A percentile compares a stretch with the other conserved stretches of the same genome.
Evolutionary conservation across 2,888 invertebrate genomes (phyloP).

Genomic region (Eupithecia centaureata): DNA sequence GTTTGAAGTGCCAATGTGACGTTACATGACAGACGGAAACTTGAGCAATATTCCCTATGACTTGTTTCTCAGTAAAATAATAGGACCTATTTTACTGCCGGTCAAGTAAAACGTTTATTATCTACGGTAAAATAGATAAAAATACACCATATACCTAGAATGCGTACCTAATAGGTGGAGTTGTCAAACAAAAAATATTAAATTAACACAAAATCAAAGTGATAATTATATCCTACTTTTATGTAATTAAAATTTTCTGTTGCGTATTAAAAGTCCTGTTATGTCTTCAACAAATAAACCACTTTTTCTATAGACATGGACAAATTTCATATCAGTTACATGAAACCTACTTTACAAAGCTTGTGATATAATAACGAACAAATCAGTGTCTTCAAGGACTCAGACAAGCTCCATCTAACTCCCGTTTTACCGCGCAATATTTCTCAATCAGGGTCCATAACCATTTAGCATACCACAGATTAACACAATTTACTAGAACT

Average conservation of each 20-base stretch:
- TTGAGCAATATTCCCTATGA: slow-evolving; percentile 5
- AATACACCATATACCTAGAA: too few species aligned
- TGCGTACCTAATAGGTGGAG: too few species aligned
- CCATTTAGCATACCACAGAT: slow-evolving; percentile 43
- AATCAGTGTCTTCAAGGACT: not conserved
- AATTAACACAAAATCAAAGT: too few species aligned
- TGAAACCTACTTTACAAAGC: not conserved
- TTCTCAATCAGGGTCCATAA: slow-evolving; percentile 64
- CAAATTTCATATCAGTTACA: not conserved
- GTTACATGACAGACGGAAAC: slow-evolving; percentile 21
- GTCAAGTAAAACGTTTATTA: too few species aligned
- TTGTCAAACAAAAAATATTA: too few species aligned
- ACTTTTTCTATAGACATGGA: too few species aligned
- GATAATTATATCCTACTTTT: too few species aligned
- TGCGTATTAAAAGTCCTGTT: too few species aligned
- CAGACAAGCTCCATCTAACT: not conserved
- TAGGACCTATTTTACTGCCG: not conserved
- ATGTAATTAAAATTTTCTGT: too few species aligned
- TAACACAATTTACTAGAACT: slow-evolving; percentile 40
- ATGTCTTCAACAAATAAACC: too few species aligned
- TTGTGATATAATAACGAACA: not conserved
- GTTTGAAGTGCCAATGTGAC: slow-evolving; percentile 13
- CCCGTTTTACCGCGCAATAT: slow-evolving; percentile 45
- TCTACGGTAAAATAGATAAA: too few species aligned
- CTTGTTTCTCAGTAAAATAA: not conserved